These are phyloP conservation scores for Pituophis catenifer DNA, from an alignment of 2,113 vertebrate species.

Conservation along the genomic window DNA sequence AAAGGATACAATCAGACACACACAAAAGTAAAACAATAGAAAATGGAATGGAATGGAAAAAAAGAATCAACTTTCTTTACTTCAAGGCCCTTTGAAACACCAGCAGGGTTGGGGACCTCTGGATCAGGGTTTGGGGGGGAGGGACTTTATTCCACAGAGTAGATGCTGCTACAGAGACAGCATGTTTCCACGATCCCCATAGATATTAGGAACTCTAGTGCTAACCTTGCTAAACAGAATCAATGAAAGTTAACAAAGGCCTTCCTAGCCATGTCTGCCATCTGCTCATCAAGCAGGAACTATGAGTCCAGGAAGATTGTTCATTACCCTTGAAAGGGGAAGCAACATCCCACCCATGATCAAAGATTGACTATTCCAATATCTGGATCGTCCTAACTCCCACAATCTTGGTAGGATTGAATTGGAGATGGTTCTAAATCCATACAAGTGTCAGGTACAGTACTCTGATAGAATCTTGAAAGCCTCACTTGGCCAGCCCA, in stretches of 20 bases:
- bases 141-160: not conserved
- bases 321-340: not conserved
- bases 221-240: not conserved
- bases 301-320: not conserved
- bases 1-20: not conserved
- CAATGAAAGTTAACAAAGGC: not conserved
- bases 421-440: not conserved
- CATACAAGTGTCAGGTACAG: not conserved
- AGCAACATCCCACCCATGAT: not conserved
- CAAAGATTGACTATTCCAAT: not conserved
- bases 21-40: not conserved
- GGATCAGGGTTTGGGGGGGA: not conserved
- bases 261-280: not conserved
- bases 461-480: not conserved
- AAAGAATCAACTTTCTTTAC: not conserved
- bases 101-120: not conserved
- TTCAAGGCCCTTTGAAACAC: not conserved
- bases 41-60: not conserved
- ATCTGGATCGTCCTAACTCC: not conserved
- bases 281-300: not conserved
- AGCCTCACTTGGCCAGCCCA: not conserved
- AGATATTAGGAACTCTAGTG: not conserved
- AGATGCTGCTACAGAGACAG: not conserved
- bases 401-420: not conserved
- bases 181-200: not conserved